These are phyloP conservation scores for Kryptolebias marmoratus DNA, from an alignment of 2,113 vertebrate genomes.

Conservation along the genomic window DNA sequence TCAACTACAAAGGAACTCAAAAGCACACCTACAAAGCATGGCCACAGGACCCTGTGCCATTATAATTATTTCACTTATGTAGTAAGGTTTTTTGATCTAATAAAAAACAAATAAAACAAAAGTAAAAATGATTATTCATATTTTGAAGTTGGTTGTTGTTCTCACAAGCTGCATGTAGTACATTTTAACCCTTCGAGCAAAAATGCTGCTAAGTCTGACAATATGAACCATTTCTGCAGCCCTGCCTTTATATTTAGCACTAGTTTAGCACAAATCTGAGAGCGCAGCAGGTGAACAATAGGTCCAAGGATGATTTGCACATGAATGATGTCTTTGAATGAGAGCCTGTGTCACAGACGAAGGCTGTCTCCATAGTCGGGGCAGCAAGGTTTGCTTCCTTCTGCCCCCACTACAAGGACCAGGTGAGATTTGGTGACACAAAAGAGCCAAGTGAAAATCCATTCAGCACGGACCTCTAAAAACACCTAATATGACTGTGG, in stretches of 20 bases:
- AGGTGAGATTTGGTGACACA: constrained; percentile 80
- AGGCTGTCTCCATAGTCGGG: constrained; percentile 71
- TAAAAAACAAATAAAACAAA: too few relatives aligned
- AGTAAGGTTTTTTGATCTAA: too few relatives aligned
- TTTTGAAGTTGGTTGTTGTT: constrained; percentile 6
- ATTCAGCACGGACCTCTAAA: constrained; percentile 58
- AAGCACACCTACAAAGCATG: background rate
- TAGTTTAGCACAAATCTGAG: constrained; percentile 78
- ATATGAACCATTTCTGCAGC: constrained; percentile 61
- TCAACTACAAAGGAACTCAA: background rate
- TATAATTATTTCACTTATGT: too few relatives aligned
- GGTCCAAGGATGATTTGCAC: constrained; percentile 77
- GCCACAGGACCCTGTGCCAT: too few relatives aligned
- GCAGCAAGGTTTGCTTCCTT: constrained; percentile 69
- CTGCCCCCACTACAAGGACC: constrained; percentile 75
- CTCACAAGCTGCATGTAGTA: constrained; percentile 8
- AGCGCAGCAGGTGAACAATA: constrained; percentile 70
- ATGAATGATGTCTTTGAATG: constrained; percentile 82
- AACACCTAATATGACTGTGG: constrained; percentile 65
- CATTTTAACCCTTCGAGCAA: constrained; percentile 15
- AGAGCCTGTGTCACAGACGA: constrained; percentile 76
- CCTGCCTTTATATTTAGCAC: constrained; percentile 71
- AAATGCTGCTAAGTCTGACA: constrained; percentile 30
- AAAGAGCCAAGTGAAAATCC: constrained; percentile 73
- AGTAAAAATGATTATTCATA: too few relatives aligned